These are phyloP conservation scores for Cottoperca gobio DNA, from an alignment of 2,797 vertebrate species.

Conservation along the genomic window DNA sequence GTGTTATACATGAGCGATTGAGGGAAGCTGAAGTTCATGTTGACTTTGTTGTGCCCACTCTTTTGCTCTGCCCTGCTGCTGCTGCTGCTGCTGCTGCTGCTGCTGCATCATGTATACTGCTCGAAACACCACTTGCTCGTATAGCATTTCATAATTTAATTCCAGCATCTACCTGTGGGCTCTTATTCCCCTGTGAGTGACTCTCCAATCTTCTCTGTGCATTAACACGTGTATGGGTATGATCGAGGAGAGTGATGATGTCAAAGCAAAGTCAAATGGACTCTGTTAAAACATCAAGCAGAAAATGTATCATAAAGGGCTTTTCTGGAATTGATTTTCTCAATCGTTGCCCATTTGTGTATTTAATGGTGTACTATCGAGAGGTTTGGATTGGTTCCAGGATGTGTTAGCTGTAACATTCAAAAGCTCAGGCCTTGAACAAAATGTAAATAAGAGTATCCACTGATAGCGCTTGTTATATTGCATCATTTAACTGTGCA, in stretches of 20 bases:
- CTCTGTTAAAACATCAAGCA: constrained; percentile 10
- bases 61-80: not conserved
- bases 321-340: constrained; percentile 35
- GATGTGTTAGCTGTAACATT: constrained; percentile 21
- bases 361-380: constrained; percentile 30
- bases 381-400: constrained; percentile 8
- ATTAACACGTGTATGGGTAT: constrained; percentile 3
- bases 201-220: not conserved
- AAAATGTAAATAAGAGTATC: constrained; percentile 4
- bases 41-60: not conserved
- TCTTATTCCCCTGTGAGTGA: not conserved
- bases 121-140: not conserved
- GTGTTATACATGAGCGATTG: constrained; percentile 12
- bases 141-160: constrained; percentile 6
- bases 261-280: constrained; percentile 6
- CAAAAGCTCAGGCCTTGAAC: constrained; percentile 17
- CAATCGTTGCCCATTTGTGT: constrained; percentile 28
- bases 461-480: not conserved
- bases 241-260: constrained; percentile 4
- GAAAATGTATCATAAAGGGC: constrained; percentile 17
- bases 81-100: not conserved
- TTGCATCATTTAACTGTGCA: not conserved
- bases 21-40: not conserved
- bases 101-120: not conserved
- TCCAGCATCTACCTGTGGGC: constrained; percentile 4